These are phyloP conservation scores for Oryzias sinensis DNA, from an alignment of 2,797 vertebrate species.

Conservation along the genomic window DNA sequence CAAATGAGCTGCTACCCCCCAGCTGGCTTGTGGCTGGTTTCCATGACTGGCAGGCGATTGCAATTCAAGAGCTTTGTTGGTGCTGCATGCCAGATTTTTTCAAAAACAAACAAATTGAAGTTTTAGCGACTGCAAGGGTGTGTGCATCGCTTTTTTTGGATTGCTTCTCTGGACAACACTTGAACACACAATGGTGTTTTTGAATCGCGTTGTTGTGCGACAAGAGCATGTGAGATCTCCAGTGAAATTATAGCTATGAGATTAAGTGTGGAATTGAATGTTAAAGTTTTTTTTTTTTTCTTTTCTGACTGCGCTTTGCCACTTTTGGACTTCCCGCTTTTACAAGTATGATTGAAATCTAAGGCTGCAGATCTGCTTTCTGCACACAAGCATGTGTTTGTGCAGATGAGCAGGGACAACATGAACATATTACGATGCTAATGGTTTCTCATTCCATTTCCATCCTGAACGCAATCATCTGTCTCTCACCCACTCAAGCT, in stretches of 20 bases:
- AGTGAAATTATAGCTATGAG: slow-evolving; percentile 29
- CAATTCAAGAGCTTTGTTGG: slow-evolving; percentile 44
- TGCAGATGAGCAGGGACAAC: slow-evolving; percentile 29
- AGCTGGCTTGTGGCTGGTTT: slow-evolving; percentile 38
- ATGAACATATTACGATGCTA: slow-evolving; percentile 33
- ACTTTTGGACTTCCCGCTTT: not conserved
- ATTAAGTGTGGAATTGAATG: slow-evolving; percentile 26
- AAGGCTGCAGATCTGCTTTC: slow-evolving; percentile 1
- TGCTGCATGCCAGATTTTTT: slow-evolving; percentile 35
- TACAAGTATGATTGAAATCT: not conserved
- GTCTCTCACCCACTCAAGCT: slow-evolving; percentile 53
- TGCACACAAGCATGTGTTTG: slow-evolving; percentile 2
- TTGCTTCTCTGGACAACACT: slow-evolving; percentile 44
- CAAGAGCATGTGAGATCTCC: slow-evolving; percentile 30
- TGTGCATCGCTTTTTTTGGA: slow-evolving; percentile 23
- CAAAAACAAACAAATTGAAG: slow-evolving; percentile 48
- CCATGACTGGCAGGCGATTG: slow-evolving; percentile 62
- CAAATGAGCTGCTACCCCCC: slow-evolving; percentile 58
- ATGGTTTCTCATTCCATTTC: slow-evolving; percentile 58
- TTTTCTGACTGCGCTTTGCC: not conserved
- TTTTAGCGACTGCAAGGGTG: slow-evolving; percentile 32
- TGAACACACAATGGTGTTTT: slow-evolving; percentile 41
- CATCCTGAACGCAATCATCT: slow-evolving; percentile 71
- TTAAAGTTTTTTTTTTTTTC: slow-evolving; percentile 18
- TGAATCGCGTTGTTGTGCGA: slow-evolving; percentile 35